These are phyloP conservation scores for Eristalinus aeneus DNA, from an alignment of 2,888 invertebrate species.

Conservation along the genomic window DNA sequence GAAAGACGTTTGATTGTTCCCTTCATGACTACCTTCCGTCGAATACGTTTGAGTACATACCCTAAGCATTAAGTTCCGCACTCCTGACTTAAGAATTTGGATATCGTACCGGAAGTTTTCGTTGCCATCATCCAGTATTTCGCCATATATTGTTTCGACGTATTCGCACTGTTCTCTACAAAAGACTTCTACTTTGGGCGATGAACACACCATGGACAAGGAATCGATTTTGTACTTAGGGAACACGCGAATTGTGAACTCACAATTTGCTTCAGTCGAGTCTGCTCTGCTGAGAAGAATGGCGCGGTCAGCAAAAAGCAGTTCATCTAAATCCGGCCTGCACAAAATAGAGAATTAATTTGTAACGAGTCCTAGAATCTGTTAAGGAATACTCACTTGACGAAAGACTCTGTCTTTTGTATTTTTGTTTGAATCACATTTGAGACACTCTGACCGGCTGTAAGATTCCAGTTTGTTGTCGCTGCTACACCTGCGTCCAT, in stretches of 20 bases:
- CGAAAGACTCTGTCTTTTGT: constrained; percentile 74
- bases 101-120: constrained; percentile 77
- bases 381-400: constrained; percentile 72
- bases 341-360: neutral
- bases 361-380: neutral
- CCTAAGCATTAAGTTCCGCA: constrained; percentile 75
- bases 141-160: constrained; percentile 76
- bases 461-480: constrained; percentile 75
- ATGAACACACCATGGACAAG: constrained; percentile 76
- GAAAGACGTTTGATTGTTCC: neutral
- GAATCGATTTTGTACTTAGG: constrained; percentile 76
- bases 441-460: constrained; percentile 74
- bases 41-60: constrained; percentile 52
- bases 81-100: constrained; percentile 76
- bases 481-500: constrained; percentile 68
- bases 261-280: constrained; percentile 73
- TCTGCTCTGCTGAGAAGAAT: constrained; percentile 72
- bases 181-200: constrained; percentile 77
- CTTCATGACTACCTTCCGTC: neutral
- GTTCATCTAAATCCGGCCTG: constrained; percentile 76
- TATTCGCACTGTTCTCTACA: constrained; percentile 76
- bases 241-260: constrained; percentile 74
- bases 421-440: constrained; percentile 73
- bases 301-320: constrained; percentile 75
- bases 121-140: constrained; percentile 72